Evolutionary conservation across 2,113 vertebrate species (phyloP).

Genomic region (Calypte anna): DNA sequence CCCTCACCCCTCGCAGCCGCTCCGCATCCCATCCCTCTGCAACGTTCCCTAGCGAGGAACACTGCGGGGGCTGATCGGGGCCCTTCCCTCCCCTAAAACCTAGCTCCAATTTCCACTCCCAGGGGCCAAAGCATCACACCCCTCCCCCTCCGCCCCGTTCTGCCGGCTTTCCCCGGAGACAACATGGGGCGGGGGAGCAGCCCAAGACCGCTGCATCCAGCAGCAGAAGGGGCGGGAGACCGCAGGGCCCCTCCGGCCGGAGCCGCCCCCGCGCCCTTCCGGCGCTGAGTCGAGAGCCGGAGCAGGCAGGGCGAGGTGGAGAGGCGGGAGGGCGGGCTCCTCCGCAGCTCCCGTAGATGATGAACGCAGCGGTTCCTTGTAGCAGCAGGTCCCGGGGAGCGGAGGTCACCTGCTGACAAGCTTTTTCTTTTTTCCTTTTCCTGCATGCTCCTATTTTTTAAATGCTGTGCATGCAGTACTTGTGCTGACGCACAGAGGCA

Average conservation of each 20-base stretch:
- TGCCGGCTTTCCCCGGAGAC: not conserved
- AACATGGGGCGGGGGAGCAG: not conserved
- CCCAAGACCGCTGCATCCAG: not conserved
- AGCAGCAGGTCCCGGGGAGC: slow-evolving; percentile 53
- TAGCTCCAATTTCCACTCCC: not conserved
- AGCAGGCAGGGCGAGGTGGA: not conserved
- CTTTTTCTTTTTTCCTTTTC: slow-evolving; percentile 26
- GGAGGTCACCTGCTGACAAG: slow-evolving; percentile 61
- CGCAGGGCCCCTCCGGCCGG: not conserved
- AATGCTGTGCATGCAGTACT: slow-evolving; percentile 63
- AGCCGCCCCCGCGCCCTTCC: not conserved
- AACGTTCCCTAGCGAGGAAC: not conserved
- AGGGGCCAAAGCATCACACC: not conserved
- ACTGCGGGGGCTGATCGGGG: not conserved
- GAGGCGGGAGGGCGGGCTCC: not conserved
- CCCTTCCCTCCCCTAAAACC: not conserved
- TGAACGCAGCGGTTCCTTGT: slow-evolving; percentile 59
- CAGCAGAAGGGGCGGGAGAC: not conserved
- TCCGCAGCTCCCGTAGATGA: slow-evolving; percentile 30
- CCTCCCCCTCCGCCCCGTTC: not conserved
- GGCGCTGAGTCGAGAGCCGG: not conserved
- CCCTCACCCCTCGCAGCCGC: no score
- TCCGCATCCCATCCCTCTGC: not conserved
- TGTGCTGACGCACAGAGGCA: slow-evolving; percentile 68
- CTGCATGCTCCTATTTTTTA: slow-evolving; percentile 58